phyloP scores from a whole-genome alignment of 1,140 invertebrate species.

The Cotesia chilonis region DNA sequence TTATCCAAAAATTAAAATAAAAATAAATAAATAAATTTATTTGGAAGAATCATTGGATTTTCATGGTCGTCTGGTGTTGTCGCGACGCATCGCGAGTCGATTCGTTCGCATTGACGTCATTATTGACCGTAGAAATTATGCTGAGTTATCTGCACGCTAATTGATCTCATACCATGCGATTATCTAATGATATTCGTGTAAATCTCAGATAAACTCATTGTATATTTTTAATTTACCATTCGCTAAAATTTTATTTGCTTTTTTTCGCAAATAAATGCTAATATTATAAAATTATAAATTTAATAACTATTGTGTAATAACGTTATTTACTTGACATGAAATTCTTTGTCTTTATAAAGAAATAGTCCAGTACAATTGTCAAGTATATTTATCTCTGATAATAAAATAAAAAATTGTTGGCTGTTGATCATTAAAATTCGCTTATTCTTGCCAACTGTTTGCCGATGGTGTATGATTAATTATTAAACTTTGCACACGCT shows the following conservation, averaged over 20 bases:
- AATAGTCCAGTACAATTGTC: conserved; percentile 2
- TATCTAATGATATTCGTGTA: conserved; percentile 32
- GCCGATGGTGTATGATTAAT: conserved; percentile 14
- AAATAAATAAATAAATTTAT: neutral
- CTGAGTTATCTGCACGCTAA: conserved; percentile 44
- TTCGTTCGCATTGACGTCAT: conserved; percentile 40
- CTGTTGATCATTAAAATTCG: too few species aligned
- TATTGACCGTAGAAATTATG: conserved; percentile 47
- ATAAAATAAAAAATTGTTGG: conserved; percentile 4
- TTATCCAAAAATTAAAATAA: neutral
- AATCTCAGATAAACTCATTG: neutral
- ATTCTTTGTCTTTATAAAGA: neutral
- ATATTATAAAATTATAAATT: too few species aligned
- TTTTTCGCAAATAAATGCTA: neutral
- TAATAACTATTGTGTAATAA: too few species aligned
- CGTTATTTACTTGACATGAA: neutral
- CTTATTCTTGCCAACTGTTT: conserved; percentile 10
- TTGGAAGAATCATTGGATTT: neutral
- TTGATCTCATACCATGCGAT: conserved; percentile 37
- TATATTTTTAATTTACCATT: neutral
- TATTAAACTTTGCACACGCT: conserved; percentile 2
- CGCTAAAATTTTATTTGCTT: conserved; percentile 8
- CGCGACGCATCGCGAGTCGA: conserved; percentile 4
- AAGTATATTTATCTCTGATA: conserved; percentile 8
- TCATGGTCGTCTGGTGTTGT: conserved; percentile 15